These are phyloP conservation scores for Cherax quadricarinatus DNA, from an alignment of 1,140 invertebrate genomes.

Conservation along the genomic window DNA sequence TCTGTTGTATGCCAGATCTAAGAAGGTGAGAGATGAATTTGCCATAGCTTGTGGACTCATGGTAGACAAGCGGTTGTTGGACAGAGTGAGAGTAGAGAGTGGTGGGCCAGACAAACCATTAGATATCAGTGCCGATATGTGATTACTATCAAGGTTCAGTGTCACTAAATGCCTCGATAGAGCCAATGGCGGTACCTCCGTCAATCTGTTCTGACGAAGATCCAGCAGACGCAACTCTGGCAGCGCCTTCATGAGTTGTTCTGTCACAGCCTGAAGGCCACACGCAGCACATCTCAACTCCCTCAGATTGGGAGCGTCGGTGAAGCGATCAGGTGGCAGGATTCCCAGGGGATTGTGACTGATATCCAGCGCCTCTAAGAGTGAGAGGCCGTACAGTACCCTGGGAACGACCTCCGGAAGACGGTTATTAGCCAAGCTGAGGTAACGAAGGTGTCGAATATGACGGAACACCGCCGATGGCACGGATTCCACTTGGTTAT, in stretches of 20 bases:
- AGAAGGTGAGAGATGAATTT: conserved; percentile 82
- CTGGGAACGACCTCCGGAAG: conserved; percentile 83
- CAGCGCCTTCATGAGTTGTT: conserved; percentile 79
- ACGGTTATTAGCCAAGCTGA: conserved; percentile 85
- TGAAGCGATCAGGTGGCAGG: conserved; percentile 86
- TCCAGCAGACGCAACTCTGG: conserved; percentile 82
- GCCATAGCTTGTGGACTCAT: conserved; percentile 83
- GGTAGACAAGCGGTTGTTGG: conserved; percentile 85
- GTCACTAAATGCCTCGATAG: conserved; percentile 82
- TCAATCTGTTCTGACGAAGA: conserved; percentile 83
- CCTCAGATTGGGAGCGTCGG: conserved; percentile 82
- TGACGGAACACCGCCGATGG: conserved; percentile 85
- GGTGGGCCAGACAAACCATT: conserved; percentile 75
- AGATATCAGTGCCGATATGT: conserved; percentile 78
- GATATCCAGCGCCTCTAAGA: conserved; percentile 84
- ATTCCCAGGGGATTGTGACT: conserved; percentile 85
- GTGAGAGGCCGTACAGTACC: conserved; percentile 83
- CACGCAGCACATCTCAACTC: conserved; percentile 84
- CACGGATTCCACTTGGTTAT: conserved; percentile 79
- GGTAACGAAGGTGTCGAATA: conserved; percentile 80
- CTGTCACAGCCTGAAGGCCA: conserved; percentile 84
- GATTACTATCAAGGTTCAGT: conserved; percentile 82
- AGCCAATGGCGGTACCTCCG: conserved; percentile 53
- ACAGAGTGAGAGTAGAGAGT: conserved; percentile 80
- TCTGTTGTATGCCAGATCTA: conserved; percentile 87